Base-by-base conservation (phyloP, 2,888 invertebrate genomes). In the Plebejus melissa region DNA sequence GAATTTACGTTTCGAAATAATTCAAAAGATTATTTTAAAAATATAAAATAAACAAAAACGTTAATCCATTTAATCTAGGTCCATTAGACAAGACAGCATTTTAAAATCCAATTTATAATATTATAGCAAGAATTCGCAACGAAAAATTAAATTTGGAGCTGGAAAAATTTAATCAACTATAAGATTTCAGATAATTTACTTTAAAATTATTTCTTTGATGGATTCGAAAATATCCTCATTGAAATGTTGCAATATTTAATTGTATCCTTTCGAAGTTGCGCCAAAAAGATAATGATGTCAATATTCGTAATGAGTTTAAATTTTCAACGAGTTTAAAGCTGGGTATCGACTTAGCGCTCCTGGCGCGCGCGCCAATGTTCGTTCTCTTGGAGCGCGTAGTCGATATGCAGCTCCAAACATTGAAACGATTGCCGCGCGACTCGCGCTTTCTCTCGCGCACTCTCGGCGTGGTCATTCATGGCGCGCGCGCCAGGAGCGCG, bases 91-190 rank as follows among this genome's bases (percentile, higher is more conserved):
- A 28, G 28, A 28, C 1, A 28, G 60, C 7, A 60, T 60, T 11
- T 60, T 60, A 60, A 60, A 60, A 2, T 60, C n/a, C 28, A 28
- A 60, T 60, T 28, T 28, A 60, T 28, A 60, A 28, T 28, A 28
- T 28, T 28, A 60, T 28, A 60, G 60, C 60, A 28, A 60, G 28
- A 60, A 28, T 65, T 65, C 5, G 11, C 22, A 32, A 65, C 65
- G 65, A 32, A 32, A 32, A 65, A 65, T 65, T 65, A 32, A 32
- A 65, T 22, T 60, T 60, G 60, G 4, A 65, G 65, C 65, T 65
- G 13, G 32, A 13, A 13, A 65, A 65, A 65, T 60, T 6, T 60
- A 28, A 60, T 60, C 22, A 32, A 65, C 32, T 65, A 32, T 32
- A 22, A 65, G 4, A 65, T 36, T 13, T 32, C 32, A 36, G 11